Conservation (phyloP, 2,888 invertebrate species). For the Onchidella celtica region DNA sequence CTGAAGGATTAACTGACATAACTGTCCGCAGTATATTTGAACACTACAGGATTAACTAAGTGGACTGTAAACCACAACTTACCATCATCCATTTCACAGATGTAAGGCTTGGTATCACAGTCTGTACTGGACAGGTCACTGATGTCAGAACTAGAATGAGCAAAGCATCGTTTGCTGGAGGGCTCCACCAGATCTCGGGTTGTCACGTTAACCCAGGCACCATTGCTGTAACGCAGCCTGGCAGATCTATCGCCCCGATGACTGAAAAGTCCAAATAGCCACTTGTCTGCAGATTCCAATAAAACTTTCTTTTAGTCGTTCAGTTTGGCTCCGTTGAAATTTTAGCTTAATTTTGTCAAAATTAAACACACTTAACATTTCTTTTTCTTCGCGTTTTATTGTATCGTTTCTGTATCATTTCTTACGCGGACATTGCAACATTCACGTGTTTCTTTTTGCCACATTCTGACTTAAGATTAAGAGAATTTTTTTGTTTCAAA, state of each 20-base stretch:
- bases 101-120: not conserved
- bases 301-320: not conserved
- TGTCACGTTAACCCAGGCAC: conserved; percentile 4
- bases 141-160: not conserved
- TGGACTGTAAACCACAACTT: not conserved
- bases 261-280: conserved; percentile 18
- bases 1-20: no score
- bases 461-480: no score
- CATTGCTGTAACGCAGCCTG: conserved; percentile 1
- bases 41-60: not conserved
- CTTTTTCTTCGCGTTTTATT: no score
- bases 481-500: no score
- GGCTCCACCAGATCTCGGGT: not conserved
- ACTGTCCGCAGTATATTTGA: no score
- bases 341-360: no score
- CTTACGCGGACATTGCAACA: no score
- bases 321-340: not conserved
- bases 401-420: no score
- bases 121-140: not conserved
- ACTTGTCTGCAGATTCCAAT: not conserved
- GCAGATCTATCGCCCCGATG: not conserved
- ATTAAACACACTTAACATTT: no score
- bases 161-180: not conserved
- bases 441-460: no score
- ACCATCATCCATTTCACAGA: not conserved